phyloP scores from a whole-genome alignment of 53 echinoderm and acorn worm species.

The Pentamera pediparva region DNA sequence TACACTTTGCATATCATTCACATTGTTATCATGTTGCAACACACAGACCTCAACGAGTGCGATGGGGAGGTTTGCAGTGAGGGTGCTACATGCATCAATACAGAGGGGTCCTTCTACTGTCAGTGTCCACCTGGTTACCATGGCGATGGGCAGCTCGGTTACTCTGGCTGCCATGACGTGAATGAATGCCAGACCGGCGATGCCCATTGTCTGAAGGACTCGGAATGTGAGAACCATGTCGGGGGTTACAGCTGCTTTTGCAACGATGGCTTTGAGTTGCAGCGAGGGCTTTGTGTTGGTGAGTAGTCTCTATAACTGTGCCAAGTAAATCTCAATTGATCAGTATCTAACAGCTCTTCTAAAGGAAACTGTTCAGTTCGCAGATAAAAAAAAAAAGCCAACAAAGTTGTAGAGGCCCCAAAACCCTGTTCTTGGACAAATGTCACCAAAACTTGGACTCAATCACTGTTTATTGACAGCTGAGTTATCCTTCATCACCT shows the following conservation, averaged over 20 bases:
- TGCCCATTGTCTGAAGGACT: neutral
- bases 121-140: neutral
- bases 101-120: constrained; percentile 7
- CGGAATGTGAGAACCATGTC: neutral
- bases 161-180: neutral
- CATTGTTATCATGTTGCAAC: too few species aligned
- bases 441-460: too few species aligned
- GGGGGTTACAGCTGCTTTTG: constrained; percentile 10
- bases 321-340: too few species aligned
- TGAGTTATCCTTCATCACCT: too few species aligned
- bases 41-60: constrained; percentile 14
- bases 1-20: too few species aligned
- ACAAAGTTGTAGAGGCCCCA: too few species aligned
- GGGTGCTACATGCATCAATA: constrained; percentile 4
- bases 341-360: too few species aligned
- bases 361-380: too few species aligned
- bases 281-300: constrained; percentile 1
- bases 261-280: neutral
- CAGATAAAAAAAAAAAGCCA: too few species aligned
- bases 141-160: constrained; percentile 2
- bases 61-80: neutral
- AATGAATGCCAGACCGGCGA: neutral
- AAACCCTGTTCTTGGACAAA: too few species aligned
- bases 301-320: too few species aligned
- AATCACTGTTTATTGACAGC: too few species aligned